Percentiles rank a stretch among this genome's conserved stretches.
These are phyloP conservation scores for Cephus cinctus DNA, from an alignment of 1,140 invertebrate genomes.

Conservation along the genomic window DNA sequence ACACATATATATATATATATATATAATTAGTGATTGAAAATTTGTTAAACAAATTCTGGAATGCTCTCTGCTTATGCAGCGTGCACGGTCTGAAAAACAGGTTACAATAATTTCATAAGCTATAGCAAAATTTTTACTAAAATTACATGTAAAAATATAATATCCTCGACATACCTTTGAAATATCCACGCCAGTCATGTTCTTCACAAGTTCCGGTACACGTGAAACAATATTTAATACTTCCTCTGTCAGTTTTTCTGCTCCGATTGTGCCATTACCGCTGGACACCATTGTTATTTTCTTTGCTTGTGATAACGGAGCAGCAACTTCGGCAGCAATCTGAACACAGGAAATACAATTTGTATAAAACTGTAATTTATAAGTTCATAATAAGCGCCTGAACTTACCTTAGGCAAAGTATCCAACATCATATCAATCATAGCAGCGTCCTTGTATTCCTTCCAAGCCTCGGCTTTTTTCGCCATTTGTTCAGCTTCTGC, in stretches of 20 bases:
- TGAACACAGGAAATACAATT: constrained; percentile 44
- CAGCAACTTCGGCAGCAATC: constrained; percentile 94
- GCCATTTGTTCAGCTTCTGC: constrained; percentile 96
- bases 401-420: constrained; percentile 87
- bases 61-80: constrained; percentile 39
- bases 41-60: constrained; percentile 10
- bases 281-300: constrained; percentile 94
- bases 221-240: constrained; percentile 89
- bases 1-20: constrained; percentile 10
- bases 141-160: not conserved
- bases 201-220: constrained; percentile 87
- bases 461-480: constrained; percentile 95
- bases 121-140: not conserved
- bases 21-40: constrained; percentile 14
- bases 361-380: constrained; percentile 1
- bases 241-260: constrained; percentile 90
- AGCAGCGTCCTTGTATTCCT: constrained; percentile 93
- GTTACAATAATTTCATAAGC: no score
- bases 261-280: constrained; percentile 88
- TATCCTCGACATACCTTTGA: constrained; percentile 63
- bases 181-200: constrained; percentile 90
- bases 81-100: constrained; percentile 48
- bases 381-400: not conserved
- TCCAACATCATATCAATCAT: constrained; percentile 98
- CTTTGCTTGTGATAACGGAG: constrained; percentile 88